These are phyloP conservation scores for Phenganax marumi DNA, from an alignment of 92 coral and sea anemone species.

Conservation along the genomic window DNA sequence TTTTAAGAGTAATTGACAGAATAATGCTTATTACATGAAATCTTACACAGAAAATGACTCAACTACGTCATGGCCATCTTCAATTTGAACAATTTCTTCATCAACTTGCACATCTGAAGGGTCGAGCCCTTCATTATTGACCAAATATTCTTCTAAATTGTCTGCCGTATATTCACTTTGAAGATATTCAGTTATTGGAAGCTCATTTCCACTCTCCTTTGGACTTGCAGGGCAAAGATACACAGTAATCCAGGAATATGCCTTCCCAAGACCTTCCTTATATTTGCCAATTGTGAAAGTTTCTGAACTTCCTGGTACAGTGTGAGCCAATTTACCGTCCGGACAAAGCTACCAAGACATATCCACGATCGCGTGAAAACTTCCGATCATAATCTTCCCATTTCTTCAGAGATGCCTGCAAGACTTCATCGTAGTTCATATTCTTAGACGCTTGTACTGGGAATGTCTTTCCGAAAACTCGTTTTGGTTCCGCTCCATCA, in stretches of 20 bases:
- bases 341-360: neutral
- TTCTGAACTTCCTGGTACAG: neutral
- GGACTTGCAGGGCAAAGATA: neutral
- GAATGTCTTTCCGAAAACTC: neutral
- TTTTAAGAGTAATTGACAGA: too few relatives aligned
- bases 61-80: too few relatives aligned
- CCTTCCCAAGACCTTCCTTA: constrained; percentile 1
- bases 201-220: too few relatives aligned
- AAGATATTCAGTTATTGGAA: too few relatives aligned
- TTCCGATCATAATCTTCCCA: neutral
- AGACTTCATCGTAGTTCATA: neutral
- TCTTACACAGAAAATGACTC: too few relatives aligned
- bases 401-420: neutral
- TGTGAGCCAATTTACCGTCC: neutral
- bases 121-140: too few relatives aligned
- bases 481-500: neutral
- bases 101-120: too few relatives aligned
- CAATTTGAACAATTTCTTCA: too few relatives aligned
- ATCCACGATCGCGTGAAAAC: neutral
- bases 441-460: neutral
- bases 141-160: too few relatives aligned
- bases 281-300: neutral
- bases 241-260: neutral
- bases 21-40: too few relatives aligned
- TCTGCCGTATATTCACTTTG: too few relatives aligned